A percentile compares a stretch with the other conserved stretches of the same genome.
Conservation (phyloP, 2,888 invertebrate genomes). For the Agonopterix arenella region DNA sequence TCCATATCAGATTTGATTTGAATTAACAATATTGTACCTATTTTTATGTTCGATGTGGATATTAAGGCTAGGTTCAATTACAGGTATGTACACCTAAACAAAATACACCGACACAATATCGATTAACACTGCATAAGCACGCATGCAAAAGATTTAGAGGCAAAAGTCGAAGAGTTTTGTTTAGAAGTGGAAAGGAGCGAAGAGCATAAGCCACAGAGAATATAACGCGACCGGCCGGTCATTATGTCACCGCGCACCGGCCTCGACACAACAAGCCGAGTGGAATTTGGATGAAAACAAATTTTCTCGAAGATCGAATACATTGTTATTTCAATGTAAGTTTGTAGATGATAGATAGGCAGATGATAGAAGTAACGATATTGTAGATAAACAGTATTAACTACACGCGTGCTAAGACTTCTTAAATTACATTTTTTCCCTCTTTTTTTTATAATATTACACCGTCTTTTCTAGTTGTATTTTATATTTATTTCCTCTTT, state of each 20-base stretch:
- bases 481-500: constrained; percentile 65
- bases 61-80: constrained; percentile 67
- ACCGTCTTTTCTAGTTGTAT: constrained; percentile 58
- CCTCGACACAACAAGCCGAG: constrained; percentile 20
- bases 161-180: constrained; percentile 44
- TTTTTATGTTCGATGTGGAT: constrained; percentile 68
- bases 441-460: constrained; percentile 51
- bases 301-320: constrained; percentile 45
- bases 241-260: background rate
- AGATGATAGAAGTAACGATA: constrained; percentile 25
- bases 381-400: constrained; percentile 37
- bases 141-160: constrained; percentile 73
- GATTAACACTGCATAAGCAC: constrained; percentile 63
- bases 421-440: constrained; percentile 47
- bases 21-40: constrained; percentile 51
- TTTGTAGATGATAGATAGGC: constrained; percentile 21
- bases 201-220: constrained; percentile 28
- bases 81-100: constrained; percentile 62
- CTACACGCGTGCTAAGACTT: constrained; percentile 63
- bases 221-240: background rate
- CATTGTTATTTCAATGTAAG: constrained; percentile 75
- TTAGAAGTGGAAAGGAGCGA: constrained; percentile 23
- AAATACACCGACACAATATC: constrained; percentile 55
- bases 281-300: constrained; percentile 75
- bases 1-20: constrained; percentile 14